Evolutionary conservation across 2,888 invertebrate genomes (phyloP).

Genomic region (Pyrocoelia pectoralis): DNA sequence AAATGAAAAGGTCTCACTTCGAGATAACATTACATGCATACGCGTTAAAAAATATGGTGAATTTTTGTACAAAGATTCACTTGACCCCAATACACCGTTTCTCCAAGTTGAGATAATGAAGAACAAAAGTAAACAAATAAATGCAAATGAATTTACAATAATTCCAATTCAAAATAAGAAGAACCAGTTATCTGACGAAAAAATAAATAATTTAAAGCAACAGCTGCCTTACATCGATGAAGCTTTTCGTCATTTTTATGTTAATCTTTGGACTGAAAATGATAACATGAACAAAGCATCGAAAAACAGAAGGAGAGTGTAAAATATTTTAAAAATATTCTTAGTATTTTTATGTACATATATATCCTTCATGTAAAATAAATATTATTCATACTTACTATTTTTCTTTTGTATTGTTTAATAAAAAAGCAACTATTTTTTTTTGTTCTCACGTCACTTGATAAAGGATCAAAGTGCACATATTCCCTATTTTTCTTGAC

Average conservation of each 20-base stretch:
- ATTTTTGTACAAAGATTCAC: neutral
- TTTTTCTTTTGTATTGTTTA: neutral
- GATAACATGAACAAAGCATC: neutral
- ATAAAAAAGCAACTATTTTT: neutral
- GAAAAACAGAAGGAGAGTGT: neutral
- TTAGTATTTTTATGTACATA: neutral
- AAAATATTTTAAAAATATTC: neutral
- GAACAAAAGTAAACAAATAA: neutral
- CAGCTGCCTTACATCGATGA: neutral
- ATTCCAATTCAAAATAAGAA: neutral
- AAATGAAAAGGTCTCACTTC: neutral
- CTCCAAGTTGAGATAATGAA: neutral
- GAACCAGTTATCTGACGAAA: conserved; percentile 3
- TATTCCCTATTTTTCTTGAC: neutral
- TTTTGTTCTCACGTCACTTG: neutral
- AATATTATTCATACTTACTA: neutral
- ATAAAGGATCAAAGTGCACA: neutral
- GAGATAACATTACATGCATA: conserved; percentile 3
- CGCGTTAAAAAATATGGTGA: neutral
- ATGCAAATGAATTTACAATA: neutral
- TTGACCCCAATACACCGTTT: neutral
- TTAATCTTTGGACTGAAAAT: neutral
- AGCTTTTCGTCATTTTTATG: neutral
- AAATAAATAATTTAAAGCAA: conserved; percentile 6
- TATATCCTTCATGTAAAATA: conserved; percentile 1